Conservation (phyloP, 2,888 invertebrate genomes). For the Ormia ochracea region DNA sequence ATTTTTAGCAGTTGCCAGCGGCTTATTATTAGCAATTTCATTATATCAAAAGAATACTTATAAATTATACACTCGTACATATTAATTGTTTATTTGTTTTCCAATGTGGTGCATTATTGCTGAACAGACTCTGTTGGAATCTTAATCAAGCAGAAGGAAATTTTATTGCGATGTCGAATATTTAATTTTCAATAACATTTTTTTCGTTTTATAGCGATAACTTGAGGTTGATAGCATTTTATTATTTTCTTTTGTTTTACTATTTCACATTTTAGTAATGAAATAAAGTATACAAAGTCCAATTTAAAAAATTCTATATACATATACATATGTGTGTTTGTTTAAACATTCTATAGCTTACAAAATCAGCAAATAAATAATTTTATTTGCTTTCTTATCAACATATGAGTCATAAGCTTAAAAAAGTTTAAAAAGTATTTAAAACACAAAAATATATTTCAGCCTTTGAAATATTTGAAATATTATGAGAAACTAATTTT, state of each 20-base stretch:
- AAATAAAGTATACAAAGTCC: conserved; percentile 34
- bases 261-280: conserved; percentile 4
- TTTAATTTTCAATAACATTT: background rate
- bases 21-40: no score
- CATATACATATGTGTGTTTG: no score
- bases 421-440: background rate
- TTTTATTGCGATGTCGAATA: background rate
- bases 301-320: conserved; percentile 14
- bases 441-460: no score
- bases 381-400: conserved; percentile 19
- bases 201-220: conserved; percentile 4
- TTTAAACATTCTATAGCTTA: background rate
- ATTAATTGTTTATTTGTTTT: no score
- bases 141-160: no score
- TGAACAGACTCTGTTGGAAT: no score
- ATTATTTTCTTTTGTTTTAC: background rate
- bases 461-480: no score
- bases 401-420: conserved; percentile 25
- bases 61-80: no score
- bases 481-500: no score
- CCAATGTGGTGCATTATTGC: no score
- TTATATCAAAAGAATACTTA: no score
- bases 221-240: background rate
- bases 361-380: background rate
- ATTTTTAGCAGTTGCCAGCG: no score